Evolutionary conservation across 2,113 vertebrate genomes (phyloP).

Genomic region (Rhinoptilus africanus): DNA sequence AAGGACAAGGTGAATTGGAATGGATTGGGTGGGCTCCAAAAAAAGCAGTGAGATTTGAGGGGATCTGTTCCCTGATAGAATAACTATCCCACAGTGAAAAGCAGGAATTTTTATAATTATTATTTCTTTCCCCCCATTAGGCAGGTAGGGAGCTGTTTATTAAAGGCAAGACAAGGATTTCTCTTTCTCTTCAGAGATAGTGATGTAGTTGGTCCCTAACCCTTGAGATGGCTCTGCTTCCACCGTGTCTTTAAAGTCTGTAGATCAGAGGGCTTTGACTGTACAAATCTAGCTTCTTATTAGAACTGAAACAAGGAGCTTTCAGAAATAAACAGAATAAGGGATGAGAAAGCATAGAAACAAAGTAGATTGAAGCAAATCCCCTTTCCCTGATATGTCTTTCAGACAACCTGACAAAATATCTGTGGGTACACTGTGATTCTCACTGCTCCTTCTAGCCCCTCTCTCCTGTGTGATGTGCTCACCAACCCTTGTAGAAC

Average conservation of each 20-base stretch:
- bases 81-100: not conserved
- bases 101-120: not conserved
- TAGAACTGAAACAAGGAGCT: not conserved
- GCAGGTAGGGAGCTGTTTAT: not conserved
- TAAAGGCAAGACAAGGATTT: not conserved
- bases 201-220: not conserved
- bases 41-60: not conserved
- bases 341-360: not conserved
- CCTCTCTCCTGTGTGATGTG: fast-evolving
- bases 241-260: not conserved
- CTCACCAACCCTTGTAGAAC: not conserved
- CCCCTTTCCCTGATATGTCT: not conserved
- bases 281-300: not conserved
- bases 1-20: not conserved
- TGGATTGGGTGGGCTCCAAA: not conserved
- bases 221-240: not conserved
- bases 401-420: not conserved
- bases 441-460: not conserved
- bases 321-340: not conserved
- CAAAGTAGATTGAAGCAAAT: not conserved
- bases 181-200: not conserved
- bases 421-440: not conserved
- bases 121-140: not conserved
- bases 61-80: not conserved
- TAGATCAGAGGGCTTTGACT: not conserved